Percentiles rank a stretch among this genome's conserved stretches.
phyloP scores from a whole-genome alignment of 2,888 invertebrate species.

The Tipula helvola region DNA sequence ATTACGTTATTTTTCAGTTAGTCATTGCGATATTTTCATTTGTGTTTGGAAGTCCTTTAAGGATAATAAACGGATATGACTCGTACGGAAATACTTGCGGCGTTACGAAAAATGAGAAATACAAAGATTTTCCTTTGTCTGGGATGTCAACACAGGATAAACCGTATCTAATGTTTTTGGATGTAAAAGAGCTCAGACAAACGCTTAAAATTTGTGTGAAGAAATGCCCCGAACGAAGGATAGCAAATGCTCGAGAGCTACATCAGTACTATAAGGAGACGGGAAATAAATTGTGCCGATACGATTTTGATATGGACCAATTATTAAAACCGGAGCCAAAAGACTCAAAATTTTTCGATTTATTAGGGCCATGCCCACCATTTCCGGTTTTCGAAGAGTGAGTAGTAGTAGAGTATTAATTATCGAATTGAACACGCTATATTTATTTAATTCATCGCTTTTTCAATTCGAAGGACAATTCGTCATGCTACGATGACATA shows the following conservation, averaged over 20 bases:
- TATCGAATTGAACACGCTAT: background rate
- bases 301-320: constrained; percentile 48
- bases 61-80: constrained; percentile 83
- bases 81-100: constrained; percentile 94
- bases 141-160: constrained; percentile 70
- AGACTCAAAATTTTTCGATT: constrained; percentile 32
- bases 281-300: constrained; percentile 65
- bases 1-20: constrained; percentile 42
- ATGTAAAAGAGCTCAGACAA: constrained; percentile 58
- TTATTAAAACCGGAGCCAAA: constrained; percentile 34
- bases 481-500: background rate
- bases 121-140: constrained; percentile 59
- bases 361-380: constrained; percentile 63
- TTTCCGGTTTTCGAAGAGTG: constrained; percentile 66
- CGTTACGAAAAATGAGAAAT: constrained; percentile 59
- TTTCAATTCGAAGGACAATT: background rate
- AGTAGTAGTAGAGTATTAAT: constrained; percentile 11
- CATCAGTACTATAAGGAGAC: constrained; percentile 58
- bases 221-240: constrained; percentile 60
- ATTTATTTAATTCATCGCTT: background rate
- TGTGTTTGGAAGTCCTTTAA: constrained; percentile 73
- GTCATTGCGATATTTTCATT: constrained; percentile 76
- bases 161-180: constrained; percentile 72
- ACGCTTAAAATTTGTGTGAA: constrained; percentile 83
- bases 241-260: constrained; percentile 53